These are phyloP conservation scores for Parotia lawesii DNA, from an alignment of 2,113 vertebrate species.

Conservation along the genomic window DNA sequence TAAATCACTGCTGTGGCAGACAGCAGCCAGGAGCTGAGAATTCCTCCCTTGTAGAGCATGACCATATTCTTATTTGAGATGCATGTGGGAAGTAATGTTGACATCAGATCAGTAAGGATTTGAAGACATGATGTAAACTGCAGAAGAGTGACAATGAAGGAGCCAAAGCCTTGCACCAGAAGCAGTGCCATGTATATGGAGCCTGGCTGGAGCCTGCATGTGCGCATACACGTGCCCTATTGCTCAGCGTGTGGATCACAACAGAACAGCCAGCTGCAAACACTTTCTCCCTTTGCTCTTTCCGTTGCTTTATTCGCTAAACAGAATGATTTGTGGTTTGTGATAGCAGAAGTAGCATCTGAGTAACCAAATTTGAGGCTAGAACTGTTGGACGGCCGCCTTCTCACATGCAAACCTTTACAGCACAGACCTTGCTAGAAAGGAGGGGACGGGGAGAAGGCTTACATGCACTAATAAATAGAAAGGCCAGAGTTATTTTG, in stretches of 20 bases:
- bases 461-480: neutral
- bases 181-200: fast-evolving
- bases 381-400: fast-evolving
- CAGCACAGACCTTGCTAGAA: neutral
- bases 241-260: neutral
- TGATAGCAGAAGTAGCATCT: neutral
- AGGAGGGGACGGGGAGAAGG: neutral
- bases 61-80: neutral
- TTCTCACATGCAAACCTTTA: neutral
- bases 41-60: neutral
- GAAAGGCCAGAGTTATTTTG: neutral
- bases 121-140: neutral
- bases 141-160: neutral
- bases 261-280: neutral
- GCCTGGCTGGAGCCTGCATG: neutral
- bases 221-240: fast-evolving
- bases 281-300: neutral
- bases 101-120: neutral
- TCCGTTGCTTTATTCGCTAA: neutral
- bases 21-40: neutral
- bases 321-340: neutral
- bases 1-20: neutral
- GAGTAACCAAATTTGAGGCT: neutral
- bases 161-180: neutral
- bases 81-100: neutral